Evolutionary conservation across 2,888 invertebrate genomes (phyloP).

Genomic region (Thecophora atra): DNA sequence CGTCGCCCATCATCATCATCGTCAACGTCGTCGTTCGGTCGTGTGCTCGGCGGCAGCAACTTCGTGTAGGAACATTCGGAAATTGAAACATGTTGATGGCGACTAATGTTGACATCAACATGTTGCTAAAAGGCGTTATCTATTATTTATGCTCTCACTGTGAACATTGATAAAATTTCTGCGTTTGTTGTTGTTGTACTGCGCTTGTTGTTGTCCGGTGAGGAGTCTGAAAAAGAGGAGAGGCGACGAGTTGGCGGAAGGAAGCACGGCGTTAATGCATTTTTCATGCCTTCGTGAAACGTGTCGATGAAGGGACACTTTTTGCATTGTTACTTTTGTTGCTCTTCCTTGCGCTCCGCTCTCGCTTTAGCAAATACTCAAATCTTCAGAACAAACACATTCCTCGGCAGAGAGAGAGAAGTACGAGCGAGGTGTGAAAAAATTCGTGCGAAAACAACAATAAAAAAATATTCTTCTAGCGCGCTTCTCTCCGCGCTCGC

Average conservation of each 20-base stretch:
- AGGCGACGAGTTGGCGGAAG: neutral
- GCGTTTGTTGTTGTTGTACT: neutral
- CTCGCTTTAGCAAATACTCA: neutral
- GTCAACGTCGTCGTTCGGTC: conserved; percentile 11
- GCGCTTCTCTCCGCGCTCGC: no score
- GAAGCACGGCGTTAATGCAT: neutral
- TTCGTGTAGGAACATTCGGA: neutral
- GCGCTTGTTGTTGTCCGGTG: neutral
- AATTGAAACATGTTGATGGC: conserved; percentile 12
- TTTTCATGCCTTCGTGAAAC: neutral
- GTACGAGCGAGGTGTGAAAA: no score
- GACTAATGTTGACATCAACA: no score
- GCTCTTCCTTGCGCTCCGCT: neutral
- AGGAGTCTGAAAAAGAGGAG: neutral
- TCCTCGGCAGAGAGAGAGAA: no score
- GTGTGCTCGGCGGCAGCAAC: neutral
- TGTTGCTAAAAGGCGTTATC: no score
- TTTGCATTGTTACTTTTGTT: neutral
- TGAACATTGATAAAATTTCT: neutral
- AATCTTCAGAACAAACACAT: conserved; percentile 10
- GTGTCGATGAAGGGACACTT: neutral
- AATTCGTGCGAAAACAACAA: no score
- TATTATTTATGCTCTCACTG: neutral
- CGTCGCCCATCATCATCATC: no score
- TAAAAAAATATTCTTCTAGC: no score